These are phyloP conservation scores for Myiozetetes cayanensis DNA, from an alignment of 2,113 vertebrate genomes.

Conservation along the genomic window DNA sequence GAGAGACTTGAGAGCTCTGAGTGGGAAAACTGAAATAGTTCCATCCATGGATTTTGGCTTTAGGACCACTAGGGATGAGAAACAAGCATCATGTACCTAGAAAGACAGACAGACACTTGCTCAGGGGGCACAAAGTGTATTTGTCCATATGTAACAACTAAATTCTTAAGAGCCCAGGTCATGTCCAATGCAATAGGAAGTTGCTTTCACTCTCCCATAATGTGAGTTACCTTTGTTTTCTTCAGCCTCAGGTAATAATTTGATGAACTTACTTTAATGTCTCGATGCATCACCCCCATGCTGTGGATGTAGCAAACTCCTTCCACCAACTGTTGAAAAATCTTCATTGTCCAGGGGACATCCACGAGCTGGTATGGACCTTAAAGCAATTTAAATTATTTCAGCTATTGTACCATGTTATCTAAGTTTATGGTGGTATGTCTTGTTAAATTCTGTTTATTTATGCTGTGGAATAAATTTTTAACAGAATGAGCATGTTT, in stretches of 20 bases:
- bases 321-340: conserved; percentile 86
- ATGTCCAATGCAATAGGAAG: neutral
- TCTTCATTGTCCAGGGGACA: conserved; percentile 71
- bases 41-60: neutral
- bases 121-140: neutral
- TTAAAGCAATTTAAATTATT: conserved; percentile 38
- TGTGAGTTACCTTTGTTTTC: neutral
- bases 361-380: conserved; percentile 81
- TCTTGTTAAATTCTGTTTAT: neutral
- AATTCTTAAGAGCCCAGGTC: neutral
- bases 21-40: neutral
- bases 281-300: conserved; percentile 92
- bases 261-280: conserved; percentile 86
- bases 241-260: neutral
- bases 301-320: conserved; percentile 93
- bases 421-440: neutral
- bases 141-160: neutral
- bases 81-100: neutral
- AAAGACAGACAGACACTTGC: neutral
- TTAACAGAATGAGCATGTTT: neutral
- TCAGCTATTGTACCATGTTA: neutral
- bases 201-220: neutral
- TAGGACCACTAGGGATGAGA: neutral
- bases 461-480: neutral
- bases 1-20: neutral